Evolutionary conservation across 2,113 vertebrate species (phyloP), one percentile per base, ranked within the genome.

Genomic region (Hucho hucho): DNA sequence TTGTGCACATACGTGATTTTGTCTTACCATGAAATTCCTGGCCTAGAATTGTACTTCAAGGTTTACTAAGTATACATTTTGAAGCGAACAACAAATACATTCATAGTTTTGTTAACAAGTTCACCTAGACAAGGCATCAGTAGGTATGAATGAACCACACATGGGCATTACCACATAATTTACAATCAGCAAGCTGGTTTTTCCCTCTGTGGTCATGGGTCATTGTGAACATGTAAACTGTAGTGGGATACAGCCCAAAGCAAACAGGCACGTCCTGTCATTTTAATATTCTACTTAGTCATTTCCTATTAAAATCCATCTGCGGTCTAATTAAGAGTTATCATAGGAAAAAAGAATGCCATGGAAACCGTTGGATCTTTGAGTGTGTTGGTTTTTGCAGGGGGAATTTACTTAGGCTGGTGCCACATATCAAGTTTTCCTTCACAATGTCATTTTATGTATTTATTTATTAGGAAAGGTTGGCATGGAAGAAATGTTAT

Each of bases 291-390:
- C 77, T 61, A 76, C 73, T 58, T 72, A 75, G 74, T 75, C 64
- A 70, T 79, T 84, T 86, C 67, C 78, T 80, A 80, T 75, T 79
- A 79, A 74, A 87, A 81, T 43, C 66, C 76, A 77, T 83, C 76
- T 76, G 83, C n/a, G 73, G 81, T 81, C 68, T 59, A 79, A 76
- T 75, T 75, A 77, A 24, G 53, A 74, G 70, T 74, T 72, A 81
- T 79, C 37, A 1, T 20, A 25, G 75, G 25, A 63, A 64, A 70
- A 58, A 67, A 28, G 13, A 46, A 58, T 77, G 59, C 61, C 25
- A 74, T 69, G 72, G 71, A 75, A 81, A 75, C 64, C 71, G 32
- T 71, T 72, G 22, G 56, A 61, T 69, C 46, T 78, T 78, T 77
- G 76, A 79, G 74, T n/a, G 14, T 59, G 64, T 75, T 73, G 22